These are phyloP conservation scores for Furcula furcula DNA, from an alignment of 2,888 invertebrate species.

Conservation along the genomic window DNA sequence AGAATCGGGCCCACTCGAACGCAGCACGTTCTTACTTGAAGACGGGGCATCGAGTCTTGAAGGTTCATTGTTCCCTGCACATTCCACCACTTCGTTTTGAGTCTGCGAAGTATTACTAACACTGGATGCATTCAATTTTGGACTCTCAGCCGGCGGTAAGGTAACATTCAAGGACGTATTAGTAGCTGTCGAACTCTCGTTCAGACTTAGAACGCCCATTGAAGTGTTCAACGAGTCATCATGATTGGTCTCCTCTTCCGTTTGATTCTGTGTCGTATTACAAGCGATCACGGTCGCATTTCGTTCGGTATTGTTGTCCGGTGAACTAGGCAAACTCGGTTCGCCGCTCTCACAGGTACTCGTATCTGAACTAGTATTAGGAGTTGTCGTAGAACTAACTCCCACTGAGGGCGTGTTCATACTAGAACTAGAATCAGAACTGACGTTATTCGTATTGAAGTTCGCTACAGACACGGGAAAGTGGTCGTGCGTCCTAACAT, in stretches of 20 bases:
- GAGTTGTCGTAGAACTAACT: conserved; percentile 85
- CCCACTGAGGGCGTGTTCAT: conserved; percentile 81
- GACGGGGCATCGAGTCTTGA: conserved; percentile 53
- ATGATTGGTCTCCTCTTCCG: conserved; percentile 45
- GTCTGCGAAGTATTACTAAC: conserved; percentile 36
- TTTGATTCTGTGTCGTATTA: conserved; percentile 35
- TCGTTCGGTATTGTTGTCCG: conserved; percentile 59
- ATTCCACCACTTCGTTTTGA: conserved; percentile 44
- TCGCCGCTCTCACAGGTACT: conserved; percentile 87
- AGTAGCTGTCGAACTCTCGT: conserved; percentile 72
- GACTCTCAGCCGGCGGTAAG: conserved; percentile 66
- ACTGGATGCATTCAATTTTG: conserved; percentile 48
- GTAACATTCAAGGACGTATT: conserved; percentile 71
- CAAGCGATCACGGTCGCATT: conserved; percentile 27
- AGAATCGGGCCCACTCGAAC: conserved; percentile 59
- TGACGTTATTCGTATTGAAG: conserved; percentile 66
- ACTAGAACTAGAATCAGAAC: conserved; percentile 87
- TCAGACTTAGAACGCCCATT: conserved; percentile 65
- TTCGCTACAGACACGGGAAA: conserved; percentile 51
- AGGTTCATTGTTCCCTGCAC: conserved; percentile 43
- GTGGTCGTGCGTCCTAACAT: conserved; percentile 54
- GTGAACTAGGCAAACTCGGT: conserved; percentile 87
- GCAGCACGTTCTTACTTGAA: conserved; percentile 51
- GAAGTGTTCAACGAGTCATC: conserved; percentile 58
- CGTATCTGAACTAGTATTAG: conserved; percentile 86